These are phyloP conservation scores for Coleophora deauratella DNA, from an alignment of 2,888 invertebrate genomes.

Conservation along the genomic window DNA sequence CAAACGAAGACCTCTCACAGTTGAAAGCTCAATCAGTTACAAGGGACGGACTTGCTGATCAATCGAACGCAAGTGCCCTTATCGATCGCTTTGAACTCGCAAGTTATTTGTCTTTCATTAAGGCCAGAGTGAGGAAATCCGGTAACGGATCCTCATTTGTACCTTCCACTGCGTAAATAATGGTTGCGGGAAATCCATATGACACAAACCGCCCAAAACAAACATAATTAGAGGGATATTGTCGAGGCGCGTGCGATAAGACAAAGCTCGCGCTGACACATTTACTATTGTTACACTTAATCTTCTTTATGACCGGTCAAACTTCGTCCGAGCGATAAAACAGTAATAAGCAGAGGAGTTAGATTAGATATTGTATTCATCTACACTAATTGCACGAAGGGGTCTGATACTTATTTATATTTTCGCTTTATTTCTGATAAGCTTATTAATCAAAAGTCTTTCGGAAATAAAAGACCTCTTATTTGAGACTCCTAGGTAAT, in stretches of 20 bases:
- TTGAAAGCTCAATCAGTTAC: conserved; percentile 6
- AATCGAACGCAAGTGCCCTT: conserved; percentile 49
- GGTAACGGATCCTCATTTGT: conserved; percentile 64
- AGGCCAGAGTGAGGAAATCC: conserved; percentile 58
- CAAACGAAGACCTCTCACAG: too few species aligned
- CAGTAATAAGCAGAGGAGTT: too few species aligned
- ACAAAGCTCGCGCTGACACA: not conserved
- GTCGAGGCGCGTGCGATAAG: not conserved
- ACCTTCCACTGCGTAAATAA: conserved; percentile 59
- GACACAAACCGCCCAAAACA: conserved; percentile 39
- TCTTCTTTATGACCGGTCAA: not conserved
- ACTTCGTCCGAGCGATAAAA: too few species aligned
- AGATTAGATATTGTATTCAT: too few species aligned
- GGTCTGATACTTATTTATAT: not conserved
- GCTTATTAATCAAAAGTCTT: not conserved
- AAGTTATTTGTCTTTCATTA: conserved; percentile 64
- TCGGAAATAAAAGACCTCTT: conserved; percentile 6
- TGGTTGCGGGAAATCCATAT: conserved; percentile 39
- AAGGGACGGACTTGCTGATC: conserved; percentile 30
- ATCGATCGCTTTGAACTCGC: conserved; percentile 53
- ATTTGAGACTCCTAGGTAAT: too few species aligned
- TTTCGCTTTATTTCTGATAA: not conserved
- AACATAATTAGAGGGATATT: conserved; percentile 51
- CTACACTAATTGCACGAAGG: too few species aligned
- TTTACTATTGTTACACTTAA: not conserved